phyloP scores from a whole-genome alignment of 2,888 invertebrate species.

The Drosophila birchii region DNA sequence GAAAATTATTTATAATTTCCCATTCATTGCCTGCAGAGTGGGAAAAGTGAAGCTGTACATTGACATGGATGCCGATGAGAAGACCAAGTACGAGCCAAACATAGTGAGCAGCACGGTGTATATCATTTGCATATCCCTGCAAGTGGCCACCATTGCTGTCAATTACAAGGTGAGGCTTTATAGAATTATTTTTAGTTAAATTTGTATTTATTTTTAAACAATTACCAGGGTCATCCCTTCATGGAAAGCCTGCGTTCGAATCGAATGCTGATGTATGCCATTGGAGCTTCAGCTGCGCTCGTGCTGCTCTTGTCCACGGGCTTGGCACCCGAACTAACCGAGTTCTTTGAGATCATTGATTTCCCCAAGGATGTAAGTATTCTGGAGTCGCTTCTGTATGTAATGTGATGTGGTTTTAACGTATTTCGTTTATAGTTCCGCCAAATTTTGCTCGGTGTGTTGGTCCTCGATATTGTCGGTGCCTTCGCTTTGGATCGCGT shows the following conservation, averaged over 20 bases:
- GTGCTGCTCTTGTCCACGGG: conserved; percentile 95
- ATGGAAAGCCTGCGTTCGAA: conserved; percentile 98
- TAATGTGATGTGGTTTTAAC: not conserved
- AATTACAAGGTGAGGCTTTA: conserved; percentile 93
- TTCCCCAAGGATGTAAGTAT: conserved; percentile 94
- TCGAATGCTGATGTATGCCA: conserved; percentile 95
- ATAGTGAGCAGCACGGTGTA: conserved; percentile 99
- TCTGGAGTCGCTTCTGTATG: not conserved
- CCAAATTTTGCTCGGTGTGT: conserved; percentile 91
- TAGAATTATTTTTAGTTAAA: not conserved
- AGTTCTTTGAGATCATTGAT: conserved; percentile 97
- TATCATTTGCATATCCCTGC: conserved; percentile 98
- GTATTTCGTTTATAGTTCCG: conserved; percentile 91
- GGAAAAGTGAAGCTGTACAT: conserved; percentile 87
- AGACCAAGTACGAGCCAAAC: conserved; percentile 96
- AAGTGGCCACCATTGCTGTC: conserved; percentile 99
- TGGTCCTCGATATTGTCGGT: conserved; percentile 93
- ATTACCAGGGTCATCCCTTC: conserved; percentile 94
- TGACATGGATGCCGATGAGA: conserved; percentile 88
- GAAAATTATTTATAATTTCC: not conserved
- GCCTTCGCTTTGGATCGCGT: conserved; percentile 94
- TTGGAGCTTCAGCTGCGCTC: conserved; percentile 92
- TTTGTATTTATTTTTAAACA: not conserved
- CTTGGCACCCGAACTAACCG: conserved; percentile 92
- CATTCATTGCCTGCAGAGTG: conserved; percentile 84